Evolutionary conservation across 2,888 invertebrate genomes (phyloP).

Genomic region (Megalurothrips usitatus): DNA sequence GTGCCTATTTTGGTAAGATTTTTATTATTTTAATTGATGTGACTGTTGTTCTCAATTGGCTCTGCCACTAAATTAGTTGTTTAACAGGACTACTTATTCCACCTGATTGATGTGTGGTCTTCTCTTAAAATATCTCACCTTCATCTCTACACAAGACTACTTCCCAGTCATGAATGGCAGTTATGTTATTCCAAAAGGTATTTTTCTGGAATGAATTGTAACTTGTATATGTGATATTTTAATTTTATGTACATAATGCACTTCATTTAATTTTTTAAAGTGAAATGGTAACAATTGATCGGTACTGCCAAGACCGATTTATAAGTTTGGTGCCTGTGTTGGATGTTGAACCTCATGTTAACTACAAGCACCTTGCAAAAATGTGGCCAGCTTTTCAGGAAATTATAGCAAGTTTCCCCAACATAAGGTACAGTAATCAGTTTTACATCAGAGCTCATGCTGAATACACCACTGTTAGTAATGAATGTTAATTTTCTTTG

Average conservation of each 20-base stretch:
- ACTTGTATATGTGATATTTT: background rate
- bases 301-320: conserved; percentile 53
- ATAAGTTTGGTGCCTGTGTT: conserved; percentile 53
- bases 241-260: background rate
- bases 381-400: conserved; percentile 54
- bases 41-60: conserved; percentile 25
- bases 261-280: conserved; percentile 42
- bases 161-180: conserved; percentile 48
- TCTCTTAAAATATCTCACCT: conserved; percentile 54
- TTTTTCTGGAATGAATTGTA: conserved; percentile 29
- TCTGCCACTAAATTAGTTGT: conserved; percentile 29
- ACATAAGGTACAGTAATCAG: conserved; percentile 44
- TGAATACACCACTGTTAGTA: conserved; percentile 12
- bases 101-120: conserved; percentile 51
- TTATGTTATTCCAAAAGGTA: conserved; percentile 49
- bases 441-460: background rate
- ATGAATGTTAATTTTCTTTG: conserved; percentile 8
- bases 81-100: conserved; percentile 49
- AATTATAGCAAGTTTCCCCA: conserved; percentile 52
- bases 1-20: conserved; percentile 49
- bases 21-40: background rate
- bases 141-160: conserved; percentile 49
- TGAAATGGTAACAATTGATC: conserved; percentile 53
- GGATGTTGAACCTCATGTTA: conserved; percentile 52
- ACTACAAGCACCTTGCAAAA: conserved; percentile 49